A percentile compares a stretch with the other conserved stretches of the same genome.
Evolutionary conservation across 2,113 vertebrate genomes (phyloP).

Genomic region (Chloroceryle aenea): DNA sequence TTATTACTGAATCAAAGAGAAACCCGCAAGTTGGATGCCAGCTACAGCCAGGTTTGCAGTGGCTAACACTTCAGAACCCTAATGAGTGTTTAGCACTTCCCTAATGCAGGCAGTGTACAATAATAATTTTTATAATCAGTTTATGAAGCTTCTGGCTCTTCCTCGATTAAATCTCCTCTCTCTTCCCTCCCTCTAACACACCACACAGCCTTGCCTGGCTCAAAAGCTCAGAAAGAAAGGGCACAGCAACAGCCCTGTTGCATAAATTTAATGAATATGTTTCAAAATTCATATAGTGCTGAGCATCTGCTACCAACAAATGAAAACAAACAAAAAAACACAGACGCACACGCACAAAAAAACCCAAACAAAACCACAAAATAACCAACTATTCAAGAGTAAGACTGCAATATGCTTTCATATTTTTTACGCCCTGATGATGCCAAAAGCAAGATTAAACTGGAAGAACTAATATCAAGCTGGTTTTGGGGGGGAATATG

Average conservation of each 20-base stretch:
- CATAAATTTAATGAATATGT: not conserved
- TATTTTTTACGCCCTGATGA: not conserved
- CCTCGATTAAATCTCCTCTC: not conserved
- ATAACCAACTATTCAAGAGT: not conserved
- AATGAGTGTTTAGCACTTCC: conserved; percentile 58
- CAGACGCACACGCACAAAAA: no score
- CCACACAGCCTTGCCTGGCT: not conserved
- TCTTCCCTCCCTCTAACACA: not conserved
- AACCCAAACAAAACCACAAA: not conserved
- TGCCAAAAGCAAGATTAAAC: not conserved
- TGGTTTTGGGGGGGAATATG: not conserved
- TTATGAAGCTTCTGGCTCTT: conserved; percentile 45
- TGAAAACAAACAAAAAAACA: not conserved
- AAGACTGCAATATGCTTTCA: not conserved
- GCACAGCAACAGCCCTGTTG: not conserved
- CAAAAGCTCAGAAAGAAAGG: not conserved
- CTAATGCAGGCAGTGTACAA: conserved; percentile 54
- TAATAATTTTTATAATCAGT: not conserved
- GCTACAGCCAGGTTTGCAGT: conserved; percentile 21
- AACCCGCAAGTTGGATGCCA: not conserved
- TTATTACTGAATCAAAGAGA: not conserved
- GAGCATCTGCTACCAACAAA: not conserved
- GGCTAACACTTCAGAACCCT: conserved; percentile 64
- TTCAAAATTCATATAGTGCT: not conserved
- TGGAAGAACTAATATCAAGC: not conserved